Conservation (phyloP, 2,888 invertebrate genomes). For the Hirtodrosophila alboralis region DNA sequence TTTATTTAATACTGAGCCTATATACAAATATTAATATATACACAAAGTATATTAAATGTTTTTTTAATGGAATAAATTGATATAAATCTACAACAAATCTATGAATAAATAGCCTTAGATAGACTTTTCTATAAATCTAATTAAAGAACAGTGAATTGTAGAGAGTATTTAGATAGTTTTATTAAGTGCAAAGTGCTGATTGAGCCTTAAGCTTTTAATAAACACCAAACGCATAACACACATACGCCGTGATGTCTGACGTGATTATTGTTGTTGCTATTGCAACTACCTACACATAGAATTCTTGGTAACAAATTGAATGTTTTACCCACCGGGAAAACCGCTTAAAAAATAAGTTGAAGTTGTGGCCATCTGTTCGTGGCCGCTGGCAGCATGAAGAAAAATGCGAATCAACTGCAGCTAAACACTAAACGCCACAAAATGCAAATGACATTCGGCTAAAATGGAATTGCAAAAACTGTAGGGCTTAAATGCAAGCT, state of each 20-base stretch:
- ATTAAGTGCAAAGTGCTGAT: constrained; percentile 34
- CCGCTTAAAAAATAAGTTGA: constrained; percentile 19
- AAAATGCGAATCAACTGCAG: not conserved
- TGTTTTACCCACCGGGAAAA: constrained; percentile 38
- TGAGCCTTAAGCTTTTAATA: constrained; percentile 55
- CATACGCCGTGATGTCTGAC: constrained; percentile 40
- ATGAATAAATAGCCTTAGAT: too few species aligned
- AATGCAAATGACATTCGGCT: constrained; percentile 9
- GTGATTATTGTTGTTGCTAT: constrained; percentile 16
- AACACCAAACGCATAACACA: constrained; percentile 42
- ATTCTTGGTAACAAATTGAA: constrained; percentile 41
- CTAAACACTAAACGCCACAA: not conserved
- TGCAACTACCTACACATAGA: constrained; percentile 15
- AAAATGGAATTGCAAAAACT: constrained; percentile 33
- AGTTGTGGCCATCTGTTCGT: constrained; percentile 6
- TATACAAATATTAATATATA: too few species aligned
- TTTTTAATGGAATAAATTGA: too few species aligned
- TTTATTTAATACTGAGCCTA: too few species aligned
- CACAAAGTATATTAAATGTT: too few species aligned
- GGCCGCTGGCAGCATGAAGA: not conserved
- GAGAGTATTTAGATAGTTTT: not conserved
- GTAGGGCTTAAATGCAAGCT: constrained; percentile 45
- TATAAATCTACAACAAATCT: too few species aligned
- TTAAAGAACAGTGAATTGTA: not conserved
- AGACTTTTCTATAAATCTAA: too few species aligned